phyloP scores from a whole-genome alignment of 2,888 invertebrate genomes.

The Agrochola lychnidis region DNA sequence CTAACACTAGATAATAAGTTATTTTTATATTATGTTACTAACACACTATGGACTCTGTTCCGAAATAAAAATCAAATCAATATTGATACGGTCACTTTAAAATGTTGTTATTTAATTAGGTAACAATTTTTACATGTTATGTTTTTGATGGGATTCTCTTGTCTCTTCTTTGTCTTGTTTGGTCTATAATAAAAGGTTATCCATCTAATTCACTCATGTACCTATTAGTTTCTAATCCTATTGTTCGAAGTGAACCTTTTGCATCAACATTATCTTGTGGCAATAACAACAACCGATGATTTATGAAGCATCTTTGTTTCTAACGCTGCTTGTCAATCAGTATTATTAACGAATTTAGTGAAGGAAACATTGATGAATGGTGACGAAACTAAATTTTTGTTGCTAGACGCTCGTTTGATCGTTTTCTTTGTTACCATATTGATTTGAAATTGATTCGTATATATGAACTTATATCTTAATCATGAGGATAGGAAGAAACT shows the following conservation, averaged over 20 bases:
- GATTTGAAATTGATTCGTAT: background rate
- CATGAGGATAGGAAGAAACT: background rate
- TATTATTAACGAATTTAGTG: conserved; percentile 56
- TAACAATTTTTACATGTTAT: too few species aligned
- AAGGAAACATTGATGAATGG: conserved; percentile 39
- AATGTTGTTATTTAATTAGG: too few species aligned
- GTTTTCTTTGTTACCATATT: background rate
- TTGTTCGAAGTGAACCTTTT: conserved; percentile 28
- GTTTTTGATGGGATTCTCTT: background rate
- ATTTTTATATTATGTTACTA: too few species aligned
- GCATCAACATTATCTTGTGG: background rate
- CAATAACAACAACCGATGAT: conserved; percentile 49
- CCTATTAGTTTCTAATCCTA: background rate
- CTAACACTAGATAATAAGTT: too few species aligned
- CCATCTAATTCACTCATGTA: background rate
- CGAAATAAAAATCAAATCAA: too few species aligned
- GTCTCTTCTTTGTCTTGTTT: too few species aligned
- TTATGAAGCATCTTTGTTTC: conserved; percentile 60
- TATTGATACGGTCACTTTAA: too few species aligned
- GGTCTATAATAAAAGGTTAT: too few species aligned
- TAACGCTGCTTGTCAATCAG: conserved; percentile 55
- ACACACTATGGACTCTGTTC: too few species aligned
- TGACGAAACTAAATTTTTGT: conserved; percentile 37
- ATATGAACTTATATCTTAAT: background rate
- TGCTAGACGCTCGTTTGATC: background rate